A percentile compares a stretch with the other conserved stretches of the same genome.
These are phyloP conservation scores for Xiphydria camelus DNA, from an alignment of 2,888 invertebrate genomes.

Conservation along the genomic window DNA sequence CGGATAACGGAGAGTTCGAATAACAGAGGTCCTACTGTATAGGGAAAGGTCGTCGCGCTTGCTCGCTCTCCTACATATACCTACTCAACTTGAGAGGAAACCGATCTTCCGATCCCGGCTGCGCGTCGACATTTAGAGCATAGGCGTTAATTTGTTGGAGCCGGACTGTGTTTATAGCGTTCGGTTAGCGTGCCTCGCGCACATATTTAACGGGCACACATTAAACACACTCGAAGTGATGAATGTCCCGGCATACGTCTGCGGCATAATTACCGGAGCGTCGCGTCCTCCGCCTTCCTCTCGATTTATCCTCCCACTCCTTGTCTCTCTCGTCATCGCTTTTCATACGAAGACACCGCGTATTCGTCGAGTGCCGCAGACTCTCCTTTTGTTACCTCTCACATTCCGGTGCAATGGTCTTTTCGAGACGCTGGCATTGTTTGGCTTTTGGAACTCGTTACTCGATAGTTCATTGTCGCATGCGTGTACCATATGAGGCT, in stretches of 20 bases:
- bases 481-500: too few species aligned
- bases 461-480: too few species aligned
- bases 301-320: conserved; percentile 7
- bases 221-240: conserved; percentile 40
- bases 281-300: conserved; percentile 18
- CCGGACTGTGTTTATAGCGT: conserved; percentile 35
- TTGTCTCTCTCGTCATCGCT: neutral
- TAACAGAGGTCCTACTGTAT: too few species aligned
- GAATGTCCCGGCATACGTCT: conserved; percentile 39
- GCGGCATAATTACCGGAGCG: conserved; percentile 38
- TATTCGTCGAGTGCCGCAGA: too few species aligned
- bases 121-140: conserved; percentile 35
- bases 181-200: conserved; percentile 33
- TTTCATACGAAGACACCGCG: too few species aligned
- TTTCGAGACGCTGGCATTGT: too few species aligned
- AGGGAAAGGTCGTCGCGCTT: too few species aligned
- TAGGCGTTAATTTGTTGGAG: conserved; percentile 46
- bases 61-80: too few species aligned
- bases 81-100: conserved; percentile 8
- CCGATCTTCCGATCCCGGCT: conserved; percentile 30
- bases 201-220: conserved; percentile 40
- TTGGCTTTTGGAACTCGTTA: too few species aligned
- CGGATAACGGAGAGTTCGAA: too few species aligned
- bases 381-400: too few species aligned
- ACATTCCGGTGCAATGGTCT: too few species aligned